Evolutionary conservation across 2,888 invertebrate species (phyloP).

Genomic region (Noctua janthe): DNA sequence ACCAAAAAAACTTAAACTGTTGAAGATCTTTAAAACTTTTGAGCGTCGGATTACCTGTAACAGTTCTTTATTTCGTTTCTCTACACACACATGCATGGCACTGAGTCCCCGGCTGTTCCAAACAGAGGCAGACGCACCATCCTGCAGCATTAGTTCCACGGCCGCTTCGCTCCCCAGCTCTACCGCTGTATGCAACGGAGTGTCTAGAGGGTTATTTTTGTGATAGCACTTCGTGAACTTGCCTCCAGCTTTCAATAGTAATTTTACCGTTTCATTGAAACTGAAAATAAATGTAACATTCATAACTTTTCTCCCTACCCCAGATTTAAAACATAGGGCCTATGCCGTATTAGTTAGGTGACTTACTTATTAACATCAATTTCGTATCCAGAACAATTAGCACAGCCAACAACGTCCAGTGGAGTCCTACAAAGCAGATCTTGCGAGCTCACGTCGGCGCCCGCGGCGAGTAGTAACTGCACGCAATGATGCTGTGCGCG

Average conservation of each 20-base stretch:
- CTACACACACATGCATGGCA: constrained; percentile 68
- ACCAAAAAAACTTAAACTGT: background rate
- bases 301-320: background rate
- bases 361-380: constrained; percentile 47
- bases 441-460: constrained; percentile 49
- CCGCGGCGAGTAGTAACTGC: constrained; percentile 67
- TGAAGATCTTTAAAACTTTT: background rate
- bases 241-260: constrained; percentile 44
- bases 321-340: background rate
- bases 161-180: constrained; percentile 61
- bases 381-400: constrained; percentile 37
- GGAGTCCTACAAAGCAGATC: constrained; percentile 64
- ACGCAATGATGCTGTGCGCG: constrained; percentile 77
- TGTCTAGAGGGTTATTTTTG: constrained; percentile 17
- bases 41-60: constrained; percentile 58
- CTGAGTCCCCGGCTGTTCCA: constrained; percentile 63
- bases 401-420: constrained; percentile 65
- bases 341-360: background rate
- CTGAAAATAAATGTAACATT: constrained; percentile 28
- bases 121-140: constrained; percentile 50
- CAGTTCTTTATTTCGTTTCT: constrained; percentile 61
- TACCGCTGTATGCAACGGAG: constrained; percentile 68
- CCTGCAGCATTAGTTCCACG: constrained; percentile 51
- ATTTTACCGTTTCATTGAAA: constrained; percentile 49
- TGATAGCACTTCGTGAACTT: constrained; percentile 22